Evolutionary conservation across 2,888 invertebrate species (phyloP).

Genomic region (Drosophila gaucha): DNA sequence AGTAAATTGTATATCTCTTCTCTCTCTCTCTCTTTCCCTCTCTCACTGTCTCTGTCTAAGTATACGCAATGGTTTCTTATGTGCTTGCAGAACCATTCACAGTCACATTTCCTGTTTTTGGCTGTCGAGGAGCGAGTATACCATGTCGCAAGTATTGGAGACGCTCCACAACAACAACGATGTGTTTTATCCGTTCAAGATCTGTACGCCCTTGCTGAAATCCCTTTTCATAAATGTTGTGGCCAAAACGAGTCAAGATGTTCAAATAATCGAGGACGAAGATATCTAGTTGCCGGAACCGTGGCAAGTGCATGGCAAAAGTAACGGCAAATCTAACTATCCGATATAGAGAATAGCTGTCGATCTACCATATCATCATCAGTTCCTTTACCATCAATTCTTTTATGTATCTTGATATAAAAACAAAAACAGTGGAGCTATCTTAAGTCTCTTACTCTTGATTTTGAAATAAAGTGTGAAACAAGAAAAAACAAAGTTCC

Average conservation of each 20-base stretch:
- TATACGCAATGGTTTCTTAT: no score
- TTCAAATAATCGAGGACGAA: slow-evolving; percentile 6
- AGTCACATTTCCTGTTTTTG: slow-evolving; percentile 42
- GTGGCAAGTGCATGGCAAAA: no score
- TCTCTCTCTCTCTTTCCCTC: no score
- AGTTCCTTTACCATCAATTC: background rate
- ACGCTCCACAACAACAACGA: slow-evolving; percentile 18
- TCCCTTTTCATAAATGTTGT: slow-evolving; percentile 13
- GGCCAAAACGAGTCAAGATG: background rate
- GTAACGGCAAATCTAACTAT: no score
- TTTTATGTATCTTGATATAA: background rate
- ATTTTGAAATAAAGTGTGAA: background rate
- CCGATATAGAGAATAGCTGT: background rate
- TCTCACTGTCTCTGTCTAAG: no score
- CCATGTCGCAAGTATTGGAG: slow-evolving; percentile 23
- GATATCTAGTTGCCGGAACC: slow-evolving; percentile 12
- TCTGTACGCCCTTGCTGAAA: slow-evolving; percentile 19
- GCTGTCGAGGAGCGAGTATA: slow-evolving; percentile 40
- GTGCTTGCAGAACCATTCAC: slow-evolving; percentile 6
- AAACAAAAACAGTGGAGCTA: background rate
- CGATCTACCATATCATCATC: background rate
- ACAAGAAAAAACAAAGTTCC: background rate
- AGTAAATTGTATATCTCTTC: slow-evolving; percentile 11
- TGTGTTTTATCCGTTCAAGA: slow-evolving; percentile 37
- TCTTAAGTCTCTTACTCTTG: background rate